Percentiles rank a stretch among this genome's conserved stretches.
These are phyloP conservation scores for Unio delphinus DNA, from an alignment of 2,888 invertebrate genomes.

Conservation along the genomic window DNA sequence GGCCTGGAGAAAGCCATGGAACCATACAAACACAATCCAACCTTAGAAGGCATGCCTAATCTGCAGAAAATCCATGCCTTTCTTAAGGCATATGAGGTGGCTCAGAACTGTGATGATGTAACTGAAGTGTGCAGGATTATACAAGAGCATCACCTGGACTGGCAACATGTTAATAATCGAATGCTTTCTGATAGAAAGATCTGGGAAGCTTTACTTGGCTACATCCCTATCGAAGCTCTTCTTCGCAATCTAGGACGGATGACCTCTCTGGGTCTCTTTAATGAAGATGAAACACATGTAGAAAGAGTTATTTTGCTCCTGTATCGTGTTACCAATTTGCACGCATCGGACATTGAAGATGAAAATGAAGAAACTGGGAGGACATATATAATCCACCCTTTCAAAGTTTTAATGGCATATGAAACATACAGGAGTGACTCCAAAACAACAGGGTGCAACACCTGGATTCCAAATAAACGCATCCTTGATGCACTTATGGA, in stretches of 20 bases:
- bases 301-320: conserved; percentile 3
- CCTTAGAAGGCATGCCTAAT: conserved; percentile 6
- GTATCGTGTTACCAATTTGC: conserved; percentile 24
- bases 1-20: conserved; percentile 52
- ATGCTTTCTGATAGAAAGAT: conserved; percentile 79
- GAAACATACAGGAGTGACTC: conserved; percentile 57
- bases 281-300: conserved; percentile 21
- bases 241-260: conserved; percentile 65
- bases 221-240: conserved; percentile 71
- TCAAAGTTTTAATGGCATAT: conserved; percentile 63
- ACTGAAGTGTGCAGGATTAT: conserved; percentile 50
- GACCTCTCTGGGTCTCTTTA: conserved; percentile 28
- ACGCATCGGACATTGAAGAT: conserved; percentile 6
- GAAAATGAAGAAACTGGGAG: conserved; percentile 5
- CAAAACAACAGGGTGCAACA: conserved; percentile 26
- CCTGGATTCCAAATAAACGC: conserved; percentile 55
- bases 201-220: conserved; percentile 68
- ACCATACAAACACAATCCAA: conserved; percentile 24
- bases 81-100: conserved; percentile 55
- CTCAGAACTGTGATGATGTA: conserved; percentile 35
- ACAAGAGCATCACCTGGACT: conserved; percentile 72
- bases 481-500: conserved; percentile 58
- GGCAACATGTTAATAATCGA: conserved; percentile 78
- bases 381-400: conserved; percentile 62
- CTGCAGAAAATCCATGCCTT: conserved; percentile 38